Percentiles rank a stretch among this genome's conserved stretches.
phyloP scores from a whole-genome alignment of 2,888 invertebrate species.

The Mayetiola destructor region DNA sequence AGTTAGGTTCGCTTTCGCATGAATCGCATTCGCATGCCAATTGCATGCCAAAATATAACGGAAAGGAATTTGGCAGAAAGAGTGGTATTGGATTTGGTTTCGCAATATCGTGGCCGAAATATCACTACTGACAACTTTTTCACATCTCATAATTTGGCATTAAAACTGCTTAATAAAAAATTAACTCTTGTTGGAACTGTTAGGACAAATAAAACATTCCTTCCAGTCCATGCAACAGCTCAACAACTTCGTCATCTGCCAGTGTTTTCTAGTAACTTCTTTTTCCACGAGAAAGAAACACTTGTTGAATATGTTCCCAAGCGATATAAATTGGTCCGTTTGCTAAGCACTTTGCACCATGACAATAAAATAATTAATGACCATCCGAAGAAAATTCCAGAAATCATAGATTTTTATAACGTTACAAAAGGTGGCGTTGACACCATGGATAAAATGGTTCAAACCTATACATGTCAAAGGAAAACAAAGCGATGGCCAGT shows the following conservation, averaged over 20 bases:
- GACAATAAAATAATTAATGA: background rate
- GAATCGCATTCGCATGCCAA: too few species aligned
- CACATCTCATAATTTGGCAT: background rate
- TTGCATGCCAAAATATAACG: too few species aligned
- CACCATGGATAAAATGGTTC: background rate
- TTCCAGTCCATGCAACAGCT: background rate
- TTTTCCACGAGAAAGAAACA: too few species aligned
- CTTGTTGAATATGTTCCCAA: background rate
- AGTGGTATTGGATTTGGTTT: too few species aligned
- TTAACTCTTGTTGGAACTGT: slow-evolving; percentile 2
- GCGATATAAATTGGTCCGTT: background rate
- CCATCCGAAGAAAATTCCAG: background rate
- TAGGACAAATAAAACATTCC: background rate
- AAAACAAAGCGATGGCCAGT: slow-evolving; percentile 1
- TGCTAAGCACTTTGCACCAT: background rate
- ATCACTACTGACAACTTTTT: slow-evolving; percentile 2
- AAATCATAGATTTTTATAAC: background rate
- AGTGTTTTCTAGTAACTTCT: background rate
- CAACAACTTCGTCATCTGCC: too few species aligned
- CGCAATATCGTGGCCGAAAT: background rate
- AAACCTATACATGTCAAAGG: background rate
- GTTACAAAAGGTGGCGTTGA: slow-evolving; percentile 2
- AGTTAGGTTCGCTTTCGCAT: too few species aligned
- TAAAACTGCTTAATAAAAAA: background rate
- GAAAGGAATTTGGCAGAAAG: too few species aligned